These are phyloP conservation scores for Ophion obscuratus DNA, from an alignment of 2,888 invertebrate species.

Conservation along the genomic window DNA sequence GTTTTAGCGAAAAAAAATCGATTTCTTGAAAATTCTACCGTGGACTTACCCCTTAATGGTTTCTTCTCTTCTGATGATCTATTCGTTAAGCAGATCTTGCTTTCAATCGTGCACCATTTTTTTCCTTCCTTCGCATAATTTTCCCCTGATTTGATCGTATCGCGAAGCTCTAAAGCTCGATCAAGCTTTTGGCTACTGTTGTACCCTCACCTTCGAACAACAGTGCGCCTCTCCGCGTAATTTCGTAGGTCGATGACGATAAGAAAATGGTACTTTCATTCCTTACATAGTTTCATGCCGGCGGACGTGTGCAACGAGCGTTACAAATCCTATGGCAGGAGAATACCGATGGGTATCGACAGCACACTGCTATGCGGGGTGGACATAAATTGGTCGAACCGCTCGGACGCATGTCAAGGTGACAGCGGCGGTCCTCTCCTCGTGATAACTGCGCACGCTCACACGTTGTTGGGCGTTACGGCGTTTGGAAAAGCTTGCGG, in stretches of 20 bases:
- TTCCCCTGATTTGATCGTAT: too few species aligned
- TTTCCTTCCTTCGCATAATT: too few species aligned
- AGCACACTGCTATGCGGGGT: constrained; percentile 76
- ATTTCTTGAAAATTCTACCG: too few species aligned
- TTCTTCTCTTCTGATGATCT: too few species aligned
- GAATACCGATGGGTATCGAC: constrained; percentile 75
- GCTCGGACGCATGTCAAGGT: constrained; percentile 78
- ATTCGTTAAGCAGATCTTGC: too few species aligned
- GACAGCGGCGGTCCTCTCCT: constrained; percentile 81
- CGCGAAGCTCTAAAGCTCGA: too few species aligned
- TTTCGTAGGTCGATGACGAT: not conserved
- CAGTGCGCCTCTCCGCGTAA: too few species aligned
- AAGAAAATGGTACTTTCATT: not conserved
- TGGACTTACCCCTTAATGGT: too few species aligned
- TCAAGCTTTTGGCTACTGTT: too few species aligned
- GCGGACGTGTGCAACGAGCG: constrained; percentile 68
- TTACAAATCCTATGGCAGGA: constrained; percentile 65
- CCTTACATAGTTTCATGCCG: constrained; percentile 70
- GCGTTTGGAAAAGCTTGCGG: constrained; percentile 80
- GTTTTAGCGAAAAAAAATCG: too few species aligned
- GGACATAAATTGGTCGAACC: constrained; percentile 71
- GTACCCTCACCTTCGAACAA: not conserved
- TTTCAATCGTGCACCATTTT: too few species aligned
- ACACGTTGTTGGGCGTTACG: constrained; percentile 77
- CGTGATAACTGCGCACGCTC: constrained; percentile 65